Base-by-base conservation (phyloP, 2,797 vertebrate genomes). In the Decapterus maruadsi region DNA sequence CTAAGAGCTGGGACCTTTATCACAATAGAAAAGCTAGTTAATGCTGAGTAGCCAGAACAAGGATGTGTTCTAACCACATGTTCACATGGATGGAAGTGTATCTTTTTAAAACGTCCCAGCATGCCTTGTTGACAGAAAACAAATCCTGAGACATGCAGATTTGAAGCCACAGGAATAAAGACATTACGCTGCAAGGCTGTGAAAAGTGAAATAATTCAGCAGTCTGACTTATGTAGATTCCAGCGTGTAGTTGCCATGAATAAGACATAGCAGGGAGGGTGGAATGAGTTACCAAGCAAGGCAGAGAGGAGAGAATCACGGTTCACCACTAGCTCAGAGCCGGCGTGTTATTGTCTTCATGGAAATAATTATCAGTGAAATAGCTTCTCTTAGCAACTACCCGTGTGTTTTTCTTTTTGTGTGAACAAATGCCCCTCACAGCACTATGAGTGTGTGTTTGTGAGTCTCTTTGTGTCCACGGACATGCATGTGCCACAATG, bases 401-500 rank as follows among this genome's bases (percentile, higher is more conserved):
- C 14, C 48, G 31, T 48, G 16, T 19, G 26, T 65, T 31, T 8
- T 48, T 42, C 13, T 40, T n/a, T 77, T n/a, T 45, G 19, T 43
- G 2, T 69, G 7, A 6, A 29, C 22, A 54, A 16, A 29, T 68
- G 53, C 6, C 8, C n/a, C 61, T 72, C 34, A 26, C 8, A 45
- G 14, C 43, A 12, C 50, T 31, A 57, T 61, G 14, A 45, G 31
- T 62, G 59, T 34, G 56, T 53, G 26, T 71, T 13, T 68, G 40
- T 22, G 63, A 40, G 66, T 40, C 40, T 59, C 70, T 16, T 70
- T 57, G 29, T 78, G 50, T 83, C 60, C 70, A 51, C 55, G 77
- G 81, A 84, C 75, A 77, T 78, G 65, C 70, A 54, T 79, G 84
- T 81, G 77, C 77, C 75, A 79, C 87, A 89, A 87, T 89, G 89